phyloP scores from a whole-genome alignment of 2,797 vertebrate species.

The Molossus molossus region DNA sequence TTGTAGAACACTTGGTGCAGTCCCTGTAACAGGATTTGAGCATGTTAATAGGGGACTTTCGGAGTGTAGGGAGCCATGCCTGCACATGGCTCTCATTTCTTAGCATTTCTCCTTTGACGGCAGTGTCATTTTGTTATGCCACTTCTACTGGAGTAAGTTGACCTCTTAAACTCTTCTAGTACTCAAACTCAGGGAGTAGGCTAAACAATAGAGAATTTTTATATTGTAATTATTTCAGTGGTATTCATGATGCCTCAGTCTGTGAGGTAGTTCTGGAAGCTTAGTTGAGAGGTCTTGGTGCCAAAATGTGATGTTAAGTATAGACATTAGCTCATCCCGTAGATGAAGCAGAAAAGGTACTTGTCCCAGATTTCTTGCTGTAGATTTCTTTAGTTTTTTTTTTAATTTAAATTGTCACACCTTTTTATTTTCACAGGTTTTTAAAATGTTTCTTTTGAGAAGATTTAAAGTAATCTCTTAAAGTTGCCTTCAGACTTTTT shows the following conservation, averaged over 20 bases:
- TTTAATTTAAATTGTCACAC: background rate
- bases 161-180: background rate
- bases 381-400: background rate
- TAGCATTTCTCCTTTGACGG: background rate
- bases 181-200: background rate
- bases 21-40: background rate
- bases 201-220: background rate
- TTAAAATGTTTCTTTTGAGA: slow-evolving; percentile 36
- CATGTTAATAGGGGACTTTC: background rate
- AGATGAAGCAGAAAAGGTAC: background rate
- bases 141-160: background rate
- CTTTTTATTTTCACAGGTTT: slow-evolving; percentile 59
- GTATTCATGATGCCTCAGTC: background rate
- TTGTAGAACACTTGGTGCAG: background rate
- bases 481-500: slow-evolving; percentile 20
- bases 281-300: background rate
- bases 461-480: slow-evolving; percentile 49
- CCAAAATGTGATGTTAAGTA: background rate
- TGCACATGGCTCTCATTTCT: background rate
- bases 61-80: background rate
- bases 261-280: background rate
- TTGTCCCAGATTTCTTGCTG: background rate
- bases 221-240: background rate
- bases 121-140: background rate
- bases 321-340: background rate